Evolutionary conservation across 2,113 vertebrate genomes (phyloP).

Genomic region (Polypterus senegalus): DNA sequence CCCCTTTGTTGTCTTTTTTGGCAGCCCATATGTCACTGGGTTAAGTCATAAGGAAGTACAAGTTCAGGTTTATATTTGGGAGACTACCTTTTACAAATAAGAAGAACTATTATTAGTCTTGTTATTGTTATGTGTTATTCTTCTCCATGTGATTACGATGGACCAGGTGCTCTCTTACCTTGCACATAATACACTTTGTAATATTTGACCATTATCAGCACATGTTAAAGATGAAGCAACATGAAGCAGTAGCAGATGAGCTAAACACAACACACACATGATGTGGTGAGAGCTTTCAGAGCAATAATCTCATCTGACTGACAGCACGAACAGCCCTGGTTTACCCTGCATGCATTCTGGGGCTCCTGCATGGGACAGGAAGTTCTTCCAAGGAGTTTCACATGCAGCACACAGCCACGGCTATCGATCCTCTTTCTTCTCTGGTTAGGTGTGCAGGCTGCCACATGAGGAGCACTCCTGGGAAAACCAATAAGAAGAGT

Average conservation of each 20-base stretch:
- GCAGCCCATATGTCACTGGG: no score
- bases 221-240: background rate
- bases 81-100: no score
- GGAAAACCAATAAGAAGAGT: slow-evolving; percentile 11
- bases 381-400: background rate
- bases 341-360: background rate
- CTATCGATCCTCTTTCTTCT: slow-evolving; percentile 3
- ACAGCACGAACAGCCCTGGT: background rate
- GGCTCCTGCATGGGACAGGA: background rate
- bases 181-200: no score
- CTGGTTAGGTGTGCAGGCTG: slow-evolving; percentile 11
- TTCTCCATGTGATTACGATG: no score
- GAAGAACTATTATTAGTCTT: no score
- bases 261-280: background rate
- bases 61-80: no score
- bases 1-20: no score
- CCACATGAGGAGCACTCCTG: slow-evolving; percentile 5
- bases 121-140: no score
- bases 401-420: slow-evolving; percentile 4
- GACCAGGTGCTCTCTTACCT: no score
- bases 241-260: background rate
- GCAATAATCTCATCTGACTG: background rate
- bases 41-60: no score
- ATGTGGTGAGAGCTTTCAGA: background rate
- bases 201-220: background rate